Evolutionary conservation across 1,140 invertebrate species (phyloP).

Genomic region (Holcopasites calliopsidis): DNA sequence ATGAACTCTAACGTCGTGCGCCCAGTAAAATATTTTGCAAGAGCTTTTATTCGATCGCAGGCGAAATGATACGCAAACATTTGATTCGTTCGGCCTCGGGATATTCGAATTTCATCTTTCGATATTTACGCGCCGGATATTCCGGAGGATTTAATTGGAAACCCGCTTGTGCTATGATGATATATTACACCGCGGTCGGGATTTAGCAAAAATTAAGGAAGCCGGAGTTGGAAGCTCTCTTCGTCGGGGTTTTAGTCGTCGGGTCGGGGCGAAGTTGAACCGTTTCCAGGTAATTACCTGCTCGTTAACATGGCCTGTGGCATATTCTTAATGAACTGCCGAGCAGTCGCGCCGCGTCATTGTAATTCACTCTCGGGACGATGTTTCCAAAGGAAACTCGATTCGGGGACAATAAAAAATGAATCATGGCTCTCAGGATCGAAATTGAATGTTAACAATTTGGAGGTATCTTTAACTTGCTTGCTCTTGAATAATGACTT

Average conservation of each 20-base stretch:
- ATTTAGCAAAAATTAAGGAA: conserved; percentile 1
- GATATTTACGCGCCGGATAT: conserved; percentile 9
- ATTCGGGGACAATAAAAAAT: too few relatives aligned
- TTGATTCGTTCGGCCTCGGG: background rate
- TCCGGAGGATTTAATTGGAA: conserved; percentile 5
- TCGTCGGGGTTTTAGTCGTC: background rate
- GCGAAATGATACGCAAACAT: conserved; percentile 16
- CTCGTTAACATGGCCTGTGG: conserved; percentile 16
- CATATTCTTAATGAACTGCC: conserved; percentile 24
- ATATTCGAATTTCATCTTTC: background rate
- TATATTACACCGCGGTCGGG: background rate
- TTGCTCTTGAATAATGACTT: too few relatives aligned
- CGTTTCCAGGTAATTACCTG: conserved; percentile 7
- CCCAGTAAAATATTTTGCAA: conserved; percentile 2
- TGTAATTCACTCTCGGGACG: background rate
- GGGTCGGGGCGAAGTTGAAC: conserved; percentile 1
- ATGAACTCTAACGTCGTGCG: background rate
- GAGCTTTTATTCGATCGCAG: conserved; percentile 11
- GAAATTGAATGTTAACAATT: too few relatives aligned
- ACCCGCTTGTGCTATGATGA: too few relatives aligned
- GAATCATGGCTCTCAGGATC: too few relatives aligned
- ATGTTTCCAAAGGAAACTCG: too few relatives aligned
- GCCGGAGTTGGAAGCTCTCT: background rate
- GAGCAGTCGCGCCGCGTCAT: background rate
- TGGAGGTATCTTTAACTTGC: too few relatives aligned